Conservation (phyloP, 2,888 invertebrate species). For the Lepidocyrtoides sp. region DNA sequence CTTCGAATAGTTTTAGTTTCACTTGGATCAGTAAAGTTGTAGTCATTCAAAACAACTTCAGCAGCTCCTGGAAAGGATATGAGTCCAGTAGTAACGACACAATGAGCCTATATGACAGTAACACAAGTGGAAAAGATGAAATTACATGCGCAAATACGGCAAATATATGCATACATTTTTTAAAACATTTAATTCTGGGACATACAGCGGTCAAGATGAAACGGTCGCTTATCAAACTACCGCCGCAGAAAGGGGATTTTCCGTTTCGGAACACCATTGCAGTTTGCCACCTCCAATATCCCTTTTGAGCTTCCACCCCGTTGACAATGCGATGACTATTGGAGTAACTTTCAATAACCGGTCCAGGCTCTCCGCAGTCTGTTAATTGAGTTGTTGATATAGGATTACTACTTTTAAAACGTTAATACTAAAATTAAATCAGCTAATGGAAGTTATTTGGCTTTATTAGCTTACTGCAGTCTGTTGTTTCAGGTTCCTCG, state of each 20-base stretch:
- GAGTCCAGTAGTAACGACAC: constrained; percentile 70
- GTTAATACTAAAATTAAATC: not conserved
- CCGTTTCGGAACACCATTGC: constrained; percentile 75
- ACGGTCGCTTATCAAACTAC: constrained; percentile 79
- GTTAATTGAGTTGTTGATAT: not conserved
- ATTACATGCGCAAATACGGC: constrained; percentile 2
- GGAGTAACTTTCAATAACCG: not conserved
- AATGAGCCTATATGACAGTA: constrained; percentile 56
- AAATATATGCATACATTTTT: too few relatives aligned
- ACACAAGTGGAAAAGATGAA: too few relatives aligned
- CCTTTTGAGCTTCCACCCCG: constrained; percentile 76
- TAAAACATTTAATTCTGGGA: too few relatives aligned
- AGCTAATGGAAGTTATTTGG: not conserved
- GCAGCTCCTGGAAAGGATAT: constrained; percentile 79
- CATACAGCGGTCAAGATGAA: constrained; percentile 76
- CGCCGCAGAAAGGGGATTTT: constrained; percentile 82
- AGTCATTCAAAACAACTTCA: constrained; percentile 82
- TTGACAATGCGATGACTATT: constrained; percentile 78
- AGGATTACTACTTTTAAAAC: not conserved
- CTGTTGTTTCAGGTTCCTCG: constrained; percentile 48
- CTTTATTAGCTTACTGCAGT: constrained; percentile 62
- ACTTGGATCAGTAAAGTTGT: constrained; percentile 76
- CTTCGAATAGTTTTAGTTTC: constrained; percentile 80
- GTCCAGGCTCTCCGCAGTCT: constrained; percentile 83
- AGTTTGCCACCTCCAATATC: constrained; percentile 83